Evolutionary conservation across 1,140 invertebrate species (phyloP).

Genomic region (Drosophila pruinosa): DNA sequence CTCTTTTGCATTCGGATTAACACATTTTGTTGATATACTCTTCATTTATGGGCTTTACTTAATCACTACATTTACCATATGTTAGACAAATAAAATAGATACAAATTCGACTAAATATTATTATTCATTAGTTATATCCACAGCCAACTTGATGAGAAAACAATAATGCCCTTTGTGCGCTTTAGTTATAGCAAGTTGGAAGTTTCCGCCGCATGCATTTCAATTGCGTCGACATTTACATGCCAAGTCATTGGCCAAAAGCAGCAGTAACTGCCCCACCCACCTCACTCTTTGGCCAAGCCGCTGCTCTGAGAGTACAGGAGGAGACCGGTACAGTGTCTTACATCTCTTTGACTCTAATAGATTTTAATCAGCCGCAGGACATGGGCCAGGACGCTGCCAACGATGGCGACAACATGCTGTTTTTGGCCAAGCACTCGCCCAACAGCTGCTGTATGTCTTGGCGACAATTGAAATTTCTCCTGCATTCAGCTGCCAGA

Average conservation of each 20-base stretch:
- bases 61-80: too few species aligned
- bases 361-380: conserved; percentile 82
- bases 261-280: neutral
- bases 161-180: conserved; percentile 15
- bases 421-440: conserved; percentile 39
- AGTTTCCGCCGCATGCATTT: conserved; percentile 70
- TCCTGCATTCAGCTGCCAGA: neutral
- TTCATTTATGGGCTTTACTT: too few species aligned
- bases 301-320: neutral
- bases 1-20: too few species aligned
- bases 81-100: too few species aligned
- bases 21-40: too few species aligned
- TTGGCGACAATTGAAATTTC: conserved; percentile 57
- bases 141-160: conserved; percentile 1
- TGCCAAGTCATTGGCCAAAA: conserved; percentile 69
- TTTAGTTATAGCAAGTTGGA: conserved; percentile 54
- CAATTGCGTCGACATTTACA: conserved; percentile 78
- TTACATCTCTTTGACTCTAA: conserved; percentile 81
- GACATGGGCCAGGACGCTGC: conserved; percentile 58
- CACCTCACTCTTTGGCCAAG: neutral
- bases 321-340: conserved; percentile 48
- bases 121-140: neutral
- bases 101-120: too few species aligned
- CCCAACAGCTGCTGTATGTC: conserved; percentile 24
- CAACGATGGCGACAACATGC: conserved; percentile 60